Base-by-base conservation (phyloP, 1,140 invertebrate species). In the Lysiphlebus fabarum region DNA sequence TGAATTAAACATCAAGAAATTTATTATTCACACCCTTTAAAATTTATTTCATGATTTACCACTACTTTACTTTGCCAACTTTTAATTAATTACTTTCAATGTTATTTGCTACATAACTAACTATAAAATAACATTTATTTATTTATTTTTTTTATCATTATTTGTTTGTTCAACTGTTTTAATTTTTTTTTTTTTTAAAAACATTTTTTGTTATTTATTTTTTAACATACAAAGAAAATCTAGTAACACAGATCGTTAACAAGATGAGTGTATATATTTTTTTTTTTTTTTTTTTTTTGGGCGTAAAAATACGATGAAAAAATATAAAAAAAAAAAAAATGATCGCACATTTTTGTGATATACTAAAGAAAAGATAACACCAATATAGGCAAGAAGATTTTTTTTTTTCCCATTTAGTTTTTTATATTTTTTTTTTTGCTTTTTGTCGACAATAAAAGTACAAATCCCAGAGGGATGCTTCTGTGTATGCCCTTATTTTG, bases 391-490 rank as follows among this genome's bases (percentile, higher is more conserved):
- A 55, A 17, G 53, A 12, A 8, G 42, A n/a, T 41, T 44, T 51
- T 37, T 51, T 51, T 44, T 36, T 38, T 49, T 49, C 11, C 45
- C n/a, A n/a, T n/a, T n/a, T n/a, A n/a, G 10, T 14, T 49, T 45
- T 45, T n/a, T 47, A 26, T 40, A 34, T 34, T 38, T n/a, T n/a
- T n/a, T n/a, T n/a, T n/a, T n/a, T n/a, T n/a, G n/a, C n/a, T 26
- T 7, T 8, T 26, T 8, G n/a, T 26, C 8, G 17, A 26, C 47
- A 33, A 34, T 11, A 34, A 36, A 43, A 54, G 58, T 53, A 55
- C 53, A 44, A 38, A 63, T 58, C 58, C 62, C 68, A 9, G 54
- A 64, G 61, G 44, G 67, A 65, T 59, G 57, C 58, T 67, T 70
- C 67, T 26, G 17, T 26, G 55, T 61, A 67, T 61, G 61, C 64